Conservation (phyloP, 23 tunicate genomes). For the Trididemnum clinides region DNA sequence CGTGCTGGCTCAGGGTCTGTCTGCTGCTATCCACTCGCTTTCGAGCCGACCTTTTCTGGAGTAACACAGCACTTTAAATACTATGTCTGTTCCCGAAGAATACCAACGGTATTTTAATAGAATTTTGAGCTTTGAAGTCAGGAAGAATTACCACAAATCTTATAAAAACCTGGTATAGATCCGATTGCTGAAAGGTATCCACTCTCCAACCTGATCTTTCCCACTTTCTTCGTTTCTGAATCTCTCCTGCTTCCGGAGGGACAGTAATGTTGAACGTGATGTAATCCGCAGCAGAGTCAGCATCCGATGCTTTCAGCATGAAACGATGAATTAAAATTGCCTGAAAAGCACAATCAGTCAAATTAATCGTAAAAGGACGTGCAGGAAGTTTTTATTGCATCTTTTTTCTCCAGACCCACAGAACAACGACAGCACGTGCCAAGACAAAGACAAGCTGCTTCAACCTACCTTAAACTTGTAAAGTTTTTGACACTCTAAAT, state of each 20-base stretch:
- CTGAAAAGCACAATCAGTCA: constrained; percentile 22
- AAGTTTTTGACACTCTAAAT: neutral
- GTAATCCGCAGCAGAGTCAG: constrained; percentile 70
- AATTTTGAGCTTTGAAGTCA: too few species aligned
- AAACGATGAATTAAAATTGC: constrained; percentile 67
- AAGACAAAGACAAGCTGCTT: neutral
- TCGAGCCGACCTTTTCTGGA: too few species aligned
- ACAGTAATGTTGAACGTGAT: constrained; percentile 80
- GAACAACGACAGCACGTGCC: too few species aligned
- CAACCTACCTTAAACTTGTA: neutral
- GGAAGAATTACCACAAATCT: too few species aligned
- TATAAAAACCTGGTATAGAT: constrained; percentile 73
- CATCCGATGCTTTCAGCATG: constrained; percentile 90
- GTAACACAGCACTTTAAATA: too few species aligned
- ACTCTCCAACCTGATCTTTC: constrained; percentile 85
- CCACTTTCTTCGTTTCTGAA: constrained; percentile 66
- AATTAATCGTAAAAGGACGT: neutral
- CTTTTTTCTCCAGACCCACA: too few species aligned
- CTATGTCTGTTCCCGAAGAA: neutral
- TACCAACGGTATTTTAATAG: neutral
- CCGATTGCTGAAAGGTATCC: constrained; percentile 65
- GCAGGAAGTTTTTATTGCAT: neutral
- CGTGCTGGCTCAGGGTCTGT: too few species aligned
- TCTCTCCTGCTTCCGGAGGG: constrained; percentile 81
- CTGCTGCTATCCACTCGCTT: too few species aligned